phyloP scores from a whole-genome alignment of 2,113 vertebrate species.

The Phaethornis superciliosus region DNA sequence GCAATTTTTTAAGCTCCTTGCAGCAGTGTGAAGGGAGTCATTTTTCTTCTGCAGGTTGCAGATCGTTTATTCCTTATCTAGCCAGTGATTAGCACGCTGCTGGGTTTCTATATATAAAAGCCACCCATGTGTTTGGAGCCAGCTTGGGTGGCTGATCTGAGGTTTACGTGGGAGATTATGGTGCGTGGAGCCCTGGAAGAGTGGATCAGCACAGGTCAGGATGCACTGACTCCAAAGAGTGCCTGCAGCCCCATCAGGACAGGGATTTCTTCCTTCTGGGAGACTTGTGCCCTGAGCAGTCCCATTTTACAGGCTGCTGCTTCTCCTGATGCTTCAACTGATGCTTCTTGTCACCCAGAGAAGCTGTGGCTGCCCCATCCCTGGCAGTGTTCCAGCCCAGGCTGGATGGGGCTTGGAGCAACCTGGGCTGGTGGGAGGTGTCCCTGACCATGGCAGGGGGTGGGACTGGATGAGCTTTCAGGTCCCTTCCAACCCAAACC shows the following conservation, averaged over 20 bases:
- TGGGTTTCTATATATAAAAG: slow-evolving; percentile 21
- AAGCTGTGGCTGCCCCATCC: too few relatives aligned
- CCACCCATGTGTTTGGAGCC: background rate
- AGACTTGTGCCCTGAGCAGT: background rate
- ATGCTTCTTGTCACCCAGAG: too few relatives aligned
- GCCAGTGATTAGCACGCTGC: background rate
- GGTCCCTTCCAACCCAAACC: too few relatives aligned
- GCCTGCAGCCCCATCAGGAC: background rate
- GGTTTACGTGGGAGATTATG: background rate
- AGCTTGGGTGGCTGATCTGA: background rate
- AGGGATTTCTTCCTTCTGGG: background rate
- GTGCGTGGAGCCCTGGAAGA: background rate
- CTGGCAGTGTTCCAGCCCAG: too few relatives aligned
- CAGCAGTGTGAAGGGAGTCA: background rate
- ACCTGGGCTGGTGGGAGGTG: too few relatives aligned
- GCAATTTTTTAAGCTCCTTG: background rate
- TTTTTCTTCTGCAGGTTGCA: background rate
- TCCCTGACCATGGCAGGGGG: too few relatives aligned
- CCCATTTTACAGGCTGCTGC: background rate
- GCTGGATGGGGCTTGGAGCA: too few relatives aligned
- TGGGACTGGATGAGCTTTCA: too few relatives aligned
- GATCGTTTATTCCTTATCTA: background rate
- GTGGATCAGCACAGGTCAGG: background rate
- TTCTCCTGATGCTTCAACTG: background rate
- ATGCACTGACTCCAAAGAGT: background rate